phyloP scores from a whole-genome alignment of 2,797 vertebrate species.

The Diplodus puntazzo region DNA sequence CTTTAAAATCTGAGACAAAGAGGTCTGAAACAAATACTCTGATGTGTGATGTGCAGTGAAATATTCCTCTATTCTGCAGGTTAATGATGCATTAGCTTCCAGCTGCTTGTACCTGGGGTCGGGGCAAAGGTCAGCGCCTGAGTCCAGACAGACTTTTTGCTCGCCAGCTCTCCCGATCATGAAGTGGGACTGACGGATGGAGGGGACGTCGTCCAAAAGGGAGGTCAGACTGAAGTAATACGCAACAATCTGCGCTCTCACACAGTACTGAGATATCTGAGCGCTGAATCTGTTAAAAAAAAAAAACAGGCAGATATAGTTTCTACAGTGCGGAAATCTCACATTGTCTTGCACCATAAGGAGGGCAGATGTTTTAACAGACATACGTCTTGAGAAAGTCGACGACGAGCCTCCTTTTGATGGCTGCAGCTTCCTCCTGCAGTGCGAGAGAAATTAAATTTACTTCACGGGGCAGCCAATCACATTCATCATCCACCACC shows the following conservation, averaged over 20 bases:
- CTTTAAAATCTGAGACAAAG: too few relatives aligned
- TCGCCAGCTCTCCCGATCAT: constrained; percentile 62
- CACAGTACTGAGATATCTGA: constrained; percentile 72
- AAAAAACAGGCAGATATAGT: not conserved
- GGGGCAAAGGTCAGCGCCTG: constrained; percentile 60
- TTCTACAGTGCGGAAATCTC: not conserved
- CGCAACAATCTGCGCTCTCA: constrained; percentile 81
- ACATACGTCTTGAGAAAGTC: constrained; percentile 85
- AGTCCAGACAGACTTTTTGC: constrained; percentile 56
- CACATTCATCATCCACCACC: constrained; percentile 12
- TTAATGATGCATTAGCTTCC: not conserved
- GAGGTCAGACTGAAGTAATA: constrained; percentile 78
- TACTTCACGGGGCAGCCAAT: constrained; percentile 33
- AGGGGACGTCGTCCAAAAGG: constrained; percentile 78
- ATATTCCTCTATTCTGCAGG: too few relatives aligned
- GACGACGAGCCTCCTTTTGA: constrained; percentile 82
- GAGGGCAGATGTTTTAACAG: not conserved
- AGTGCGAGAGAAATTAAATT: constrained; percentile 38
- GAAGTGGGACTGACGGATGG: constrained; percentile 82
- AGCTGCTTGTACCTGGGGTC: constrained; percentile 75
- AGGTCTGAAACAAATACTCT: too few relatives aligned
- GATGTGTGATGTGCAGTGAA: too few relatives aligned
- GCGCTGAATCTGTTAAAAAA: constrained; percentile 75
- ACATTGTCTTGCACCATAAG: not conserved
- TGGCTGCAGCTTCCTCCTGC: constrained; percentile 82